phyloP scores from a whole-genome alignment of 2,888 invertebrate species.

The Augochlorella aurata region DNA sequence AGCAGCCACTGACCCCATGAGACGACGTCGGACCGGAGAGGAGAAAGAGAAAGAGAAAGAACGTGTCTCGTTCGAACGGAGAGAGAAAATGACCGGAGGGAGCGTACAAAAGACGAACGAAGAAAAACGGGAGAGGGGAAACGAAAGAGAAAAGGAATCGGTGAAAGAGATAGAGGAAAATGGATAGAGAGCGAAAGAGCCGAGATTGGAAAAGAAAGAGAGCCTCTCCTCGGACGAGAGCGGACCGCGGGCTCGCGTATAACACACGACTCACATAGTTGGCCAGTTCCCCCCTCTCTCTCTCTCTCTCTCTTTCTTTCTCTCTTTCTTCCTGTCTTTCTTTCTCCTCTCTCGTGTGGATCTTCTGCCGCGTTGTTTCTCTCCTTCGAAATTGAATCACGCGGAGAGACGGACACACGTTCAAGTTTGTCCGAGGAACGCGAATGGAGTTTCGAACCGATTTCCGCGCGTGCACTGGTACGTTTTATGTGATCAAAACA shows the following conservation, averaged over 20 bases:
- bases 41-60: slow-evolving; percentile 57
- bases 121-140: slow-evolving; percentile 35
- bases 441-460: slow-evolving; percentile 4
- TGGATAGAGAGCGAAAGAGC: slow-evolving; percentile 47
- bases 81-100: slow-evolving; percentile 39
- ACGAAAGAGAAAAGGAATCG: slow-evolving; percentile 33
- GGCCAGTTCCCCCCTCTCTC: not conserved
- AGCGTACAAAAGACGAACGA: slow-evolving; percentile 43
- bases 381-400: slow-evolving; percentile 46
- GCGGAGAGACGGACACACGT: slow-evolving; percentile 13
- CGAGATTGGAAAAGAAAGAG: slow-evolving; percentile 20
- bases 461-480: slow-evolving; percentile 17
- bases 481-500: slow-evolving; percentile 29
- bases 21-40: slow-evolving; percentile 62
- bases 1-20: slow-evolving; percentile 75
- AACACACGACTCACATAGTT: slow-evolving; percentile 54
- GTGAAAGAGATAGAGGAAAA: slow-evolving; percentile 30
- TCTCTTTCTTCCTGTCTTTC: not conserved
- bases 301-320: not conserved
- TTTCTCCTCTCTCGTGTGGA: slow-evolving; percentile 31
- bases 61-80: slow-evolving; percentile 32
- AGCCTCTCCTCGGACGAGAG: slow-evolving; percentile 12
- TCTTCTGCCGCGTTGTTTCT: slow-evolving; percentile 43
- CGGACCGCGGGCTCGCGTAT: slow-evolving; percentile 44
- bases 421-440: slow-evolving; percentile 8